Conservation (phyloP, 1,140 invertebrate species). For the Choristoneura fumiferana region DNA sequence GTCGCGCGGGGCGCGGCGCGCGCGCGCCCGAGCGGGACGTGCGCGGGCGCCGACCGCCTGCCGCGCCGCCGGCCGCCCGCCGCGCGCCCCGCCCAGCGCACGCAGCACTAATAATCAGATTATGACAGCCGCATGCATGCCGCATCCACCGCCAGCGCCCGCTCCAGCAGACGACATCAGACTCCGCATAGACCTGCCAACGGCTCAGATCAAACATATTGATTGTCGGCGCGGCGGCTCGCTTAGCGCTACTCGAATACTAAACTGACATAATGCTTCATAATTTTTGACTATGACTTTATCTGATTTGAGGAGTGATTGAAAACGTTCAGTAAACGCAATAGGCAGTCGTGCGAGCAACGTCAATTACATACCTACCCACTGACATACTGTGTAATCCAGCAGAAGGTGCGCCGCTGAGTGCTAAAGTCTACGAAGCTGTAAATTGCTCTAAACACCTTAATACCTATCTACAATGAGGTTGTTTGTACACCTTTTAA, state of each 20-base stretch:
- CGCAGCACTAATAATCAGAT: slow-evolving; percentile 74
- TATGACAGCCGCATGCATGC: slow-evolving; percentile 67
- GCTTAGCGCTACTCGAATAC: slow-evolving; percentile 14
- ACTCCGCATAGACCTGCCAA: slow-evolving; percentile 2
- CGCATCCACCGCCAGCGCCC: slow-evolving; percentile 38
- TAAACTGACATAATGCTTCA: slow-evolving; percentile 34
- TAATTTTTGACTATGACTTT: slow-evolving; percentile 28
- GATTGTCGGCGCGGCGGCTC: slow-evolving; percentile 14
- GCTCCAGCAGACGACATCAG: neutral
- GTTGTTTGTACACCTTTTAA: slow-evolving; percentile 60
- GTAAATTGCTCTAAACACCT: slow-evolving; percentile 36
- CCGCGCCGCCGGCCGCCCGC: slow-evolving; percentile 67
- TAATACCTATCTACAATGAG: slow-evolving; percentile 50
- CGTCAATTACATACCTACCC: slow-evolving; percentile 13
- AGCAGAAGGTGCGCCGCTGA: neutral
- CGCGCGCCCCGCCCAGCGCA: slow-evolving; percentile 70
- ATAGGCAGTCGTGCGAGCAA: slow-evolving; percentile 10
- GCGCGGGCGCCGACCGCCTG: slow-evolving; percentile 72
- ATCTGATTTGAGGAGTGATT: slow-evolving; percentile 21
- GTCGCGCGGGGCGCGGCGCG: slow-evolving; percentile 20
- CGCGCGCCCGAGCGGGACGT: slow-evolving; percentile 46
- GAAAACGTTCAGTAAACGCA: slow-evolving; percentile 6
- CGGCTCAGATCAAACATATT: slow-evolving; percentile 30
- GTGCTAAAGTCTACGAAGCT: slow-evolving; percentile 9
- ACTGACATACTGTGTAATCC: neutral